These are phyloP conservation scores for Zaprionus gabonicus DNA, from an alignment of 1,140 invertebrate genomes.

Conservation along the genomic window DNA sequence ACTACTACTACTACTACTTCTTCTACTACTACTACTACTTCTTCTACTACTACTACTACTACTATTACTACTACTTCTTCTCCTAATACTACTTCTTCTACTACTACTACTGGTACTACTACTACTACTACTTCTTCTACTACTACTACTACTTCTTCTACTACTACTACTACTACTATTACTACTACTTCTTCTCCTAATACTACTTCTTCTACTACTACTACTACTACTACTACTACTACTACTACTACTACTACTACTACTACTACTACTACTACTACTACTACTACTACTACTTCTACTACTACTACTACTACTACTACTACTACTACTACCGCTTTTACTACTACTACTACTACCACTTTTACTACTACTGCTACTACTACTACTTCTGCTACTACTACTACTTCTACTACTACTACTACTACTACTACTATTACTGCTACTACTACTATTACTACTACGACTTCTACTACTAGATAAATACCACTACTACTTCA, in stretches of 20 bases:
- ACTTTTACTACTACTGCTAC: background rate
- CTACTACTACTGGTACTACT: too few relatives aligned
- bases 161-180: too few relatives aligned
- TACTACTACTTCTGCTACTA: background rate
- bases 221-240: background rate
- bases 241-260: background rate
- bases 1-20: too few relatives aligned
- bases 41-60: too few relatives aligned
- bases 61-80: too few relatives aligned
- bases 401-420: too few relatives aligned
- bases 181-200: background rate
- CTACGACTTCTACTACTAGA: too few relatives aligned
- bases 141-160: too few relatives aligned
- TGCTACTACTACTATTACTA: background rate
- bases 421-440: background rate
- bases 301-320: background rate
- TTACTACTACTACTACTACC: background rate
- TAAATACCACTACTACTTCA: too few relatives aligned
- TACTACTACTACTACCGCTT: background rate
- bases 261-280: background rate
- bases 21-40: too few relatives aligned
- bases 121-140: too few relatives aligned
- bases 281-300: background rate
- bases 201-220: background rate
- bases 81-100: too few relatives aligned